A percentile compares a stretch with the other conserved stretches of the same genome.
These are phyloP conservation scores for Calonectris borealis DNA, from an alignment of 2,113 vertebrate genomes.

Conservation along the genomic window DNA sequence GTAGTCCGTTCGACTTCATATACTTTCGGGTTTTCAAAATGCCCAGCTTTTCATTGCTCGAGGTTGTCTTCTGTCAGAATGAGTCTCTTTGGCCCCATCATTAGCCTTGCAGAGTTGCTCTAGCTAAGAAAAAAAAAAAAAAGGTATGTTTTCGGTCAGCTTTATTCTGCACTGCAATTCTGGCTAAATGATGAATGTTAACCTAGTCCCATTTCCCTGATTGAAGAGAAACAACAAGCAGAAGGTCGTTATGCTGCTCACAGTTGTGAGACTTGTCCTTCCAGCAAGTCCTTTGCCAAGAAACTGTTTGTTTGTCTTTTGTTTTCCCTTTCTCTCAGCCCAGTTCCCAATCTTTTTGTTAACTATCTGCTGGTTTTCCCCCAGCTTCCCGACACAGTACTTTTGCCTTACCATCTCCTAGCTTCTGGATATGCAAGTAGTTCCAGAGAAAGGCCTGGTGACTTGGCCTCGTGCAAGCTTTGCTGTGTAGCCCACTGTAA, in stretches of 20 bases:
- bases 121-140: neutral
- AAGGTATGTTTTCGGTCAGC: neutral
- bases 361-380: neutral
- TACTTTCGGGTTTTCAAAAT: neutral
- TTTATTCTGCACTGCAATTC: neutral
- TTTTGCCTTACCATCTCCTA: neutral
- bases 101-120: neutral
- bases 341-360: neutral
- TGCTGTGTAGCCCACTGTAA: neutral
- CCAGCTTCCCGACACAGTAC: neutral
- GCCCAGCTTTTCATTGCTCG: neutral
- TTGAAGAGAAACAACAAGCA: neutral
- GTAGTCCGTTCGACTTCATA: neutral
- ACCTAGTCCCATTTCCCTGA: neutral
- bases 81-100: neutral
- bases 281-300: neutral
- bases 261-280: neutral
- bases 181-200: slow-evolving; percentile 8
- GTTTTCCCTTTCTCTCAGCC: neutral
- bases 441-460: neutral
- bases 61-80: neutral
- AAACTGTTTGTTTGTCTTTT: slow-evolving; percentile 4
- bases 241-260: slow-evolving; percentile 2
- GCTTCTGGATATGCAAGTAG: neutral
- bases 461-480: neutral